phyloP scores from a whole-genome alignment of 92 coral and sea anemone species.

The Epizoanthus rinbou region DNA sequence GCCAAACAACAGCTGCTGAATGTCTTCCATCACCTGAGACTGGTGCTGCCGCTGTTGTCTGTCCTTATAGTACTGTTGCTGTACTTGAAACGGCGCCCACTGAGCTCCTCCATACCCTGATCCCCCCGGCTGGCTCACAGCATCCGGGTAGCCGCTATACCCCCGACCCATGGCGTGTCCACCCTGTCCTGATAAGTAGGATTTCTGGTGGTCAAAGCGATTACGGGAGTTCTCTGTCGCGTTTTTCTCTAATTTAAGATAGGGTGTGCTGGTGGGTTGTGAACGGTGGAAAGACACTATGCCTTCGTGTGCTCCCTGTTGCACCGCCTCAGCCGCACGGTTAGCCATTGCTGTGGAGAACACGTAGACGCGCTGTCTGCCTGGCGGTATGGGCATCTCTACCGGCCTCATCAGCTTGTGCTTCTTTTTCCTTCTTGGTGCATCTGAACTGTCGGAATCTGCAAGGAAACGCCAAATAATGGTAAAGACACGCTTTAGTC shows the following conservation, averaged over 20 bases:
- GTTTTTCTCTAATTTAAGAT: constrained; percentile 72
- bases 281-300: constrained; percentile 91
- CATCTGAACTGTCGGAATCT: constrained; percentile 98
- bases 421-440: constrained; percentile 79
- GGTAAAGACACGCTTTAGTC: background rate
- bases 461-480: background rate
- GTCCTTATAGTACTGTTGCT: constrained; percentile 82
- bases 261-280: constrained; percentile 84
- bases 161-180: constrained; percentile 67
- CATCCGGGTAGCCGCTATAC: constrained; percentile 64
- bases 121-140: constrained; percentile 58
- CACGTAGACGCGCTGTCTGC: constrained; percentile 80
- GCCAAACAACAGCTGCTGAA: constrained; percentile 88
- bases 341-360: constrained; percentile 99
- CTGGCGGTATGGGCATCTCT: constrained; percentile 78
- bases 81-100: constrained; percentile 71
- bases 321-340: constrained; percentile 96
- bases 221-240: constrained; percentile 53
- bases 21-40: constrained; percentile 80
- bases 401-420: constrained; percentile 57
- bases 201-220: constrained; percentile 74
- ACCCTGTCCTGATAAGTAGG: constrained; percentile 70
- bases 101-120: constrained; percentile 75
- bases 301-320: constrained; percentile 80
- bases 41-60: constrained; percentile 71